Conservation (phyloP, 2,797 vertebrate species). For the Setipinna tenuifilis region DNA sequence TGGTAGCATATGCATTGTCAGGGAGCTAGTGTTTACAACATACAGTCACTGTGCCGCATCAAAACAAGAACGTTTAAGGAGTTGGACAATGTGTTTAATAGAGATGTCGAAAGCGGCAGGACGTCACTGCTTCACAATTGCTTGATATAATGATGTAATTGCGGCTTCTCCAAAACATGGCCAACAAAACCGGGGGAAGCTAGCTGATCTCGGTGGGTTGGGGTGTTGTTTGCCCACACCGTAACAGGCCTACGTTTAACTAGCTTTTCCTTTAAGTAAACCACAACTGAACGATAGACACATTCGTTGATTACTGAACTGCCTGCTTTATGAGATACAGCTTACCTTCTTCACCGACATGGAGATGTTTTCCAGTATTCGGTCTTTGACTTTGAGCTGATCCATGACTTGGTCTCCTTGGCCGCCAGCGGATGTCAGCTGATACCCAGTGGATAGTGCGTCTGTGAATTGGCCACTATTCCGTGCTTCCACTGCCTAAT, state of each 20-base stretch:
- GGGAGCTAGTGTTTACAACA: background rate
- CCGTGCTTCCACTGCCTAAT: background rate
- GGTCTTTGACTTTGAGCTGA: conserved; percentile 93
- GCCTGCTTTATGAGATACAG: conserved; percentile 9
- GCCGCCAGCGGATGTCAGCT: conserved; percentile 72
- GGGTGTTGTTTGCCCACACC: conserved; percentile 2
- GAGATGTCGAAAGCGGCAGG: background rate
- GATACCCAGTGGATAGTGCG: conserved; percentile 50
- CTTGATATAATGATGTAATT: background rate
- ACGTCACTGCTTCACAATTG: background rate
- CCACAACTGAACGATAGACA: too few species aligned
- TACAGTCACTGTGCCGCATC: background rate
- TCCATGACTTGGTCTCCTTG: conserved; percentile 80
- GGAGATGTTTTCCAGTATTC: conserved; percentile 96
- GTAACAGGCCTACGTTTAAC: background rate
- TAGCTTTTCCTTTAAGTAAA: background rate
- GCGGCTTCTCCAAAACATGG: background rate
- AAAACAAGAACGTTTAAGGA: background rate
- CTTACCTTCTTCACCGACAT: conserved; percentile 95
- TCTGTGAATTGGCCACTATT: conserved; percentile 14
- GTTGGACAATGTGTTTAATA: background rate
- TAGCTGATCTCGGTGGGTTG: background rate
- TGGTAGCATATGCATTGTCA: conserved; percentile 7
- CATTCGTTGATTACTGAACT: conserved; percentile 10
- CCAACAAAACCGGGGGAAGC: background rate